Base-by-base conservation (phyloP, 2,888 invertebrate species). In the Aspidiotus destructor region DNA sequence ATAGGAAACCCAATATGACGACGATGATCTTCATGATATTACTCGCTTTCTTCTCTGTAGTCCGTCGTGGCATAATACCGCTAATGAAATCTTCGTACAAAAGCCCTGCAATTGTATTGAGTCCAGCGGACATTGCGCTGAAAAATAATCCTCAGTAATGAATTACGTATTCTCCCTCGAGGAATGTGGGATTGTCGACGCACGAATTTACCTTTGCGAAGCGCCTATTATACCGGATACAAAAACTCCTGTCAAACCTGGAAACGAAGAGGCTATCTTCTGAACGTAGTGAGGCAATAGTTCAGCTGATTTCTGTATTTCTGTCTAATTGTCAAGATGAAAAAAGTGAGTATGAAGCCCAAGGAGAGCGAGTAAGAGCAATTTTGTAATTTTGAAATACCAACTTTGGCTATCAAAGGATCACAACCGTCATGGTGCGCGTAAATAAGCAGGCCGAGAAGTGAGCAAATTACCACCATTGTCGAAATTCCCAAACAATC, bases 161-260 rank as follows among this genome's bases (percentile, higher is more conserved):
- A 28, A 28, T 3, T 28, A 5, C 28, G 28, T 28, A 28, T 3
- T 28, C 28, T 28, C 28, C 28, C 5, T 28, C 28, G 28, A 28
- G 28, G 5, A 28, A 28, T 5, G 28, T 28, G 28, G 28, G 28
- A 28, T 3, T 28, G 28, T 28, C 28, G 1, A 28, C n/a, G n/a
- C 28, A 28, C 28, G 28, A 28, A 53, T 16, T 44, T 75, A 82
- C 82, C 82, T 84, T 41, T 88, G 80, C 0, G 86, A 86, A 0
- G 88, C 87, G 74, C 86, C 85, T 73, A 88, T 86, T 55, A 88
- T 81, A 42, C 88, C 85, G 40, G 88, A 86, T 6, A 88, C 82
- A 73, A 89, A 89, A 57, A 89, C 79, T 6, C 88, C 89, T 41
- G 87, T 84, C 62, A 89, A 80, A 0, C 88, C 88, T 15, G 85